phyloP scores from a whole-genome alignment of 2,113 vertebrate species.

The Elanoides forficatus region DNA sequence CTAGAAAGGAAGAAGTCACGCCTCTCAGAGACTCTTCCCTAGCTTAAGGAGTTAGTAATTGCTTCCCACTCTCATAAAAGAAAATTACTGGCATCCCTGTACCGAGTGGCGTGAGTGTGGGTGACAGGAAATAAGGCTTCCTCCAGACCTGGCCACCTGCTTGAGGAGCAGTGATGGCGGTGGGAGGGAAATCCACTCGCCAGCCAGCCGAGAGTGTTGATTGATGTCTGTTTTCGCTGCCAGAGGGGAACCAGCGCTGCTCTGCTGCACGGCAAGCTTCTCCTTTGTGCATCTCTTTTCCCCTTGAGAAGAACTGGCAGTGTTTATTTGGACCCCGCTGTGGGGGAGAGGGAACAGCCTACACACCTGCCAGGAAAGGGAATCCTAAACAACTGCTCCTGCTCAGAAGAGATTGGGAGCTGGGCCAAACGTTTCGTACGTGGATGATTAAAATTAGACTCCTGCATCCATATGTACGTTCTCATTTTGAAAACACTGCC shows the following conservation, averaged over 20 bases:
- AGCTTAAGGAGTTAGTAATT: neutral
- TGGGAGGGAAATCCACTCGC: neutral
- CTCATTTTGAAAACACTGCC: conserved; percentile 19
- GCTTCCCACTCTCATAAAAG: neutral
- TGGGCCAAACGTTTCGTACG: conserved; percentile 14
- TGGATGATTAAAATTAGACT: conserved; percentile 57
- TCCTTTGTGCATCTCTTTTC: neutral
- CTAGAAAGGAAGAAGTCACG: neutral
- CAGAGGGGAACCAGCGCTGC: neutral
- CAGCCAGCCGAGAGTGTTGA: neutral
- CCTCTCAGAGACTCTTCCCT: neutral
- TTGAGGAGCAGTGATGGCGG: neutral
- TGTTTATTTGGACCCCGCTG: neutral
- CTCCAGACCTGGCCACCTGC: conserved; percentile 33
- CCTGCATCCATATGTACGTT: neutral
- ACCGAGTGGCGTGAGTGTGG: neutral
- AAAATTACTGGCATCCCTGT: neutral
- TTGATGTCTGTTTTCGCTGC: neutral
- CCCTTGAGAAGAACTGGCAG: neutral
- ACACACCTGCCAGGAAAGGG: conserved; percentile 60
- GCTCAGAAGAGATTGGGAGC: conserved; percentile 20
- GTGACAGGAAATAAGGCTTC: conserved; percentile 9
- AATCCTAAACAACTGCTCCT: conserved; percentile 48
- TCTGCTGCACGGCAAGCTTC: neutral
- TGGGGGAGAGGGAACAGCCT: conserved; percentile 4